A percentile compares a stretch with the other conserved stretches of the same genome.
Conservation (phyloP, 2,888 invertebrate genomes). For the Tetheella fluctuosa region DNA sequence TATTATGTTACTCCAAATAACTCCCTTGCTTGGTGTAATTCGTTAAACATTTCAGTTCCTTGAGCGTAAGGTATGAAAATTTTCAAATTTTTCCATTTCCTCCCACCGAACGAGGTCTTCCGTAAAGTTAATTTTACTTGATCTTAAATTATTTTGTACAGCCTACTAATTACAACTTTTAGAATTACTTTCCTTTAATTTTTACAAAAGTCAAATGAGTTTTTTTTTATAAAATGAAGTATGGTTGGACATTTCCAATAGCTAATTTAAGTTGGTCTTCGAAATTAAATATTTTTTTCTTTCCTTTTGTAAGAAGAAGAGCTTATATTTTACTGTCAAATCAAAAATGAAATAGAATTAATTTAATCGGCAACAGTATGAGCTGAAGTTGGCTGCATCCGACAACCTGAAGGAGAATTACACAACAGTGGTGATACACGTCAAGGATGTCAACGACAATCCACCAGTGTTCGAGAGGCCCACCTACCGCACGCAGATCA, state of each 20-base stretch:
- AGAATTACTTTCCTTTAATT: conserved; percentile 55
- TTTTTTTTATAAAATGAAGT: conserved; percentile 26
- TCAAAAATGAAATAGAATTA: too few relatives aligned
- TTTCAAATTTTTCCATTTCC: conserved; percentile 32
- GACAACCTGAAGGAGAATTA: conserved; percentile 99
- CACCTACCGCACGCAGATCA: conserved; percentile 97
- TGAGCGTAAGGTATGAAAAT: conserved; percentile 15
- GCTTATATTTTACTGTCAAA: conserved; percentile 15
- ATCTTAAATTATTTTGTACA: conserved; percentile 48
- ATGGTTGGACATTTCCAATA: background rate
- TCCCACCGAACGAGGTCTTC: conserved; percentile 41
- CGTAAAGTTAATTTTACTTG: conserved; percentile 57
- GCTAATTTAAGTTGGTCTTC: background rate
- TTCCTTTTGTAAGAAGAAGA: background rate
- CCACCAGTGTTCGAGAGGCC: conserved; percentile 98
- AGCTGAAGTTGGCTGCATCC: conserved; percentile 96
- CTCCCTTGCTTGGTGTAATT: conserved; percentile 18
- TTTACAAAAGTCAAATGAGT: conserved; percentile 51
- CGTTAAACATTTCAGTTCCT: conserved; percentile 7
- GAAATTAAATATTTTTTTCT: background rate
- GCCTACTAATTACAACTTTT: conserved; percentile 46
- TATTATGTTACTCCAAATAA: conserved; percentile 13
- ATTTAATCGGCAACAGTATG: conserved; percentile 87
- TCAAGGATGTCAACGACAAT: conserved; percentile 99
- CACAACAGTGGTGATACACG: conserved; percentile 97